phyloP scores from a whole-genome alignment of 2,797 vertebrate genomes.

The Diglossa cyanea region DNA sequence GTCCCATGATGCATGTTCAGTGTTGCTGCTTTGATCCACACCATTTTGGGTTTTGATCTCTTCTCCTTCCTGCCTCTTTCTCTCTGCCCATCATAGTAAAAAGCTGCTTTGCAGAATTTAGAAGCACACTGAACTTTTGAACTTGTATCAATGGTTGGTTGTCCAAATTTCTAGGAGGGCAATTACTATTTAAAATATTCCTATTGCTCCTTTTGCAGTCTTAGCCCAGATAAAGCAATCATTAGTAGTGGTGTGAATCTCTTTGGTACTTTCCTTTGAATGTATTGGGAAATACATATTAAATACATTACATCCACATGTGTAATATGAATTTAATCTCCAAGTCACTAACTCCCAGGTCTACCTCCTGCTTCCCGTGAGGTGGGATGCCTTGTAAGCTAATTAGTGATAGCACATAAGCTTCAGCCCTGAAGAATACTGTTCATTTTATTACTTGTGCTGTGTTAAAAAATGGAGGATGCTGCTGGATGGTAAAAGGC shows the following conservation, averaged over 20 bases:
- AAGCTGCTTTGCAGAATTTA: not conserved
- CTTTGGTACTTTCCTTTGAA: not conserved
- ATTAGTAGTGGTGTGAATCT: not conserved
- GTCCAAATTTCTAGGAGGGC: not conserved
- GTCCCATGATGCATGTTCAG: not conserved
- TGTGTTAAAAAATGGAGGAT: not conserved
- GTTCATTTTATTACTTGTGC: constrained; percentile 16
- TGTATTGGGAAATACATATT: not conserved
- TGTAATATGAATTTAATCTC: not conserved
- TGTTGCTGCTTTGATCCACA: not conserved
- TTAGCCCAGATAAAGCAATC: not conserved
- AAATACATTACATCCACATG: not conserved
- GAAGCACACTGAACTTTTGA: not conserved
- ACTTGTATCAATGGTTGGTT: not conserved
- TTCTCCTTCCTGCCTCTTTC: not conserved
- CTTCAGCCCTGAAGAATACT: not conserved
- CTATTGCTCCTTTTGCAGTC: not conserved
- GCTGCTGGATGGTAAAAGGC: not conserved
- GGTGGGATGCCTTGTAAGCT: constrained; percentile 5
- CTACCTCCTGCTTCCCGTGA: not conserved
- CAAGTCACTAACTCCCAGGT: not conserved
- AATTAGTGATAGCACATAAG: constrained; percentile 52
- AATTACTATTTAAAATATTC: not conserved
- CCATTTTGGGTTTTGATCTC: not conserved
- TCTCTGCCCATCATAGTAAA: not conserved